These are phyloP conservation scores for Callimorpha dominula DNA, from an alignment of 2,888 invertebrate species.

Conservation along the genomic window DNA sequence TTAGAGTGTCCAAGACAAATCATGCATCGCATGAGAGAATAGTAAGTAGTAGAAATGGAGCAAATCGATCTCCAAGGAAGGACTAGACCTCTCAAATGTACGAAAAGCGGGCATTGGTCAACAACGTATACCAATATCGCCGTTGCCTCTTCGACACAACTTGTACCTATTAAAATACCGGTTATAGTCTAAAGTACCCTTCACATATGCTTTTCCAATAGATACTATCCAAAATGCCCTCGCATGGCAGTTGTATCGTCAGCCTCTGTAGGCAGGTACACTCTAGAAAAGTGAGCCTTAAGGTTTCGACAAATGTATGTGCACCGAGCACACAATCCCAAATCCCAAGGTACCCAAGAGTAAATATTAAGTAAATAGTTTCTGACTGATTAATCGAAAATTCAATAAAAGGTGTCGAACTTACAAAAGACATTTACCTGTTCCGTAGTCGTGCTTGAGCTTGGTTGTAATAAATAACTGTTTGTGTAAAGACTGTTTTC, in stretches of 20 bases:
- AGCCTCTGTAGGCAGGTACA: too few species aligned
- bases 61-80: not conserved
- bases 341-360: too few species aligned
- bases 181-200: too few species aligned
- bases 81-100: not conserved
- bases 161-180: too few species aligned
- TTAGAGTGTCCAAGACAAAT: not conserved
- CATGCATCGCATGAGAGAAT: not conserved
- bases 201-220: too few species aligned
- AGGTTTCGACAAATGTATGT: too few species aligned
- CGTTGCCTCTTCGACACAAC: not conserved
- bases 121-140: not conserved
- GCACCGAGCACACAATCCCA: too few species aligned
- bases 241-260: not conserved
- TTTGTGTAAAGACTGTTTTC: constrained; percentile 65
- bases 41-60: not conserved
- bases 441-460: constrained; percentile 53
- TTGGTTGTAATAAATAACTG: constrained; percentile 70
- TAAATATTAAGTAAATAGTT: too few species aligned
- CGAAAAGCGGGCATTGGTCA: too few species aligned
- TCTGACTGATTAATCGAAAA: too few species aligned
- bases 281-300: too few species aligned
- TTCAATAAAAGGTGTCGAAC: too few species aligned
- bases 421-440: constrained; percentile 52
- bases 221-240: not conserved